Evolutionary conservation across 2,888 invertebrate genomes (phyloP), one percentile per base, ranked within the genome.

Genomic region (Sesamia inferens): DNA sequence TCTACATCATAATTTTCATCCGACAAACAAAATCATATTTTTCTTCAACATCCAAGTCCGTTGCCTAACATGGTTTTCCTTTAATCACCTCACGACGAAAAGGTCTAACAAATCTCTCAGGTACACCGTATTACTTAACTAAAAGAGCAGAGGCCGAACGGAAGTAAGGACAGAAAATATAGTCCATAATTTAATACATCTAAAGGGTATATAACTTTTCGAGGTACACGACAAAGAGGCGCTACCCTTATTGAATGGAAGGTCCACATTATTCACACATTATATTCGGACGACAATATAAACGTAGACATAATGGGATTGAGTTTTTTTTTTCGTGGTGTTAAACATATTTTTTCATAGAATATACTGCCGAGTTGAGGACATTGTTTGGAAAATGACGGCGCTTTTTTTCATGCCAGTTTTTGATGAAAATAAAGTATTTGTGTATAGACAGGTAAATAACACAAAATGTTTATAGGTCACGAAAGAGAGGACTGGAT

Each of bases 161-260:
- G 91, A 91, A 90, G 92, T 86, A 88, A 87, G 88, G 90, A 87
- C 84, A 89, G 87, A 92, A 92, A 93, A 94, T 92, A 93, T 90
- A 91, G 92, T 91, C 90, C 90, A 93, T 94, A 93, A 94, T 93
- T 94, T 93, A 94, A 94, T 94, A 92, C 90, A 82, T 88, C 90
- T 89, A 92, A 94, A 92, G 93, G 94, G 92, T 92, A 87, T 88
- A 92, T 92, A 93, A 93, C 92, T 93, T 93, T 93, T 92, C 90
- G 90, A 88, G 90, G 88, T 87, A 87, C 88, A 87, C 89, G 89
- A 92, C 90, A 92, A 92, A 93, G 92, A 91, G 89, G 90, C 88
- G 88, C 88, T 87, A 88, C 90, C 92, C 91, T 91, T 93, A 94
- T 94, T 94, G 93, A 93, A 94, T 91, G 88, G 89, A 86, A 87